These are phyloP conservation scores for Nothobranchius kuhntae DNA, from an alignment of 2,113 vertebrate genomes.

Conservation along the genomic window DNA sequence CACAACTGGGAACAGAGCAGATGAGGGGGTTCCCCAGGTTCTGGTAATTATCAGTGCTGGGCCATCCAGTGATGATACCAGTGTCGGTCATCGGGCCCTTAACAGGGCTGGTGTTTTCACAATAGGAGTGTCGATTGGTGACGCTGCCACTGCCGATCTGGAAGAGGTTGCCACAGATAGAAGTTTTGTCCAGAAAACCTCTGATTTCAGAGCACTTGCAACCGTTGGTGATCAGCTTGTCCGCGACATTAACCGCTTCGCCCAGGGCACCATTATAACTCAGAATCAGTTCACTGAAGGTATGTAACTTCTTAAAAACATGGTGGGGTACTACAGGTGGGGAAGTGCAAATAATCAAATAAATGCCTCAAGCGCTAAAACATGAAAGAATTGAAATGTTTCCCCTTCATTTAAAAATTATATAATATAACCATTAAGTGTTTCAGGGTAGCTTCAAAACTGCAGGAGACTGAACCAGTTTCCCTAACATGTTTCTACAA, in stretches of 20 bases:
- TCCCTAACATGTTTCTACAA: too few relatives aligned
- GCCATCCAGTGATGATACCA: slow-evolving; percentile 90
- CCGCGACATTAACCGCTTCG: slow-evolving; percentile 86
- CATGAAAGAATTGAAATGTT: neutral
- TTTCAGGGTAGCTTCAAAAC: too few relatives aligned
- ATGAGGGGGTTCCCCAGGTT: slow-evolving; percentile 90
- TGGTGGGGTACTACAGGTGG: slow-evolving; percentile 30
- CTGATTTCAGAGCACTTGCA: slow-evolving; percentile 85
- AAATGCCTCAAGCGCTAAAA: neutral
- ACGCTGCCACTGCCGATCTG: slow-evolving; percentile 84
- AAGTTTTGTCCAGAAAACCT: slow-evolving; percentile 85
- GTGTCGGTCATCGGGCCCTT: slow-evolving; percentile 84
- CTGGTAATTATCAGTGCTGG: slow-evolving; percentile 90
- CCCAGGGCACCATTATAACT: slow-evolving; percentile 88
- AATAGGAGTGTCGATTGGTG: slow-evolving; percentile 83
- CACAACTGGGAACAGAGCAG: slow-evolving; percentile 89
- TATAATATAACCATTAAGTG: too few relatives aligned
- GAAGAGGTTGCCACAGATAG: slow-evolving; percentile 87
- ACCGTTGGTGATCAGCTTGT: slow-evolving; percentile 83
- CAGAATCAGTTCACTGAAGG: slow-evolving; percentile 91
- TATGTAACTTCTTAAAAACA: slow-evolving; percentile 83
- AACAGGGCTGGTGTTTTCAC: slow-evolving; percentile 89
- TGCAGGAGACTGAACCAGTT: too few relatives aligned
- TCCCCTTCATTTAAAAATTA: too few relatives aligned
- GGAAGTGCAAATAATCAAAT: slow-evolving; percentile 9